phyloP scores from a whole-genome alignment of 2,888 invertebrate genomes.

The Augochlorella aurata region DNA sequence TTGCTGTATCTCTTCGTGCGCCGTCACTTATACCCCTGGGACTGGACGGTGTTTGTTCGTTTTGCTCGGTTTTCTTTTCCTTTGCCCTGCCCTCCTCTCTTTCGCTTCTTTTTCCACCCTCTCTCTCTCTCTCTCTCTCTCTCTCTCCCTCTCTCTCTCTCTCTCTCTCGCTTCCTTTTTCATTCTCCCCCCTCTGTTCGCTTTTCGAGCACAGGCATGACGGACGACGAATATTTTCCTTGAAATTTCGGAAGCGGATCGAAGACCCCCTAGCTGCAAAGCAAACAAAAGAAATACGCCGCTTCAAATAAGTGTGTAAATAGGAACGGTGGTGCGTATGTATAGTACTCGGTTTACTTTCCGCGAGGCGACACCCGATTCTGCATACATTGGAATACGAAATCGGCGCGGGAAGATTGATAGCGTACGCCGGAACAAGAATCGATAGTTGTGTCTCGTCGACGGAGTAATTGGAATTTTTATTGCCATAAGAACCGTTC shows the following conservation, averaged over 20 bases:
- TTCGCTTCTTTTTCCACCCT: neutral
- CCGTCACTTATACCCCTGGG: neutral
- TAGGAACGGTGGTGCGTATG: conserved; percentile 7
- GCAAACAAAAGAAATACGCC: conserved; percentile 24
- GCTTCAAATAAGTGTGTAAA: conserved; percentile 32
- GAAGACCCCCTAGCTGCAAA: neutral
- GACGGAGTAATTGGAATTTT: conserved; percentile 9
- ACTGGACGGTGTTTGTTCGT: neutral
- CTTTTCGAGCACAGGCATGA: neutral
- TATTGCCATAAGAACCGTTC: conserved; percentile 4
- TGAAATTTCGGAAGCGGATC: conserved; percentile 25
- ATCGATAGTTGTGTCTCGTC: neutral
- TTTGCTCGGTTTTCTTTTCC: neutral
- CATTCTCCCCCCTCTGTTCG: neutral
- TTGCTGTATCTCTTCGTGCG: neutral
- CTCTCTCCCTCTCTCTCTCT: too few relatives aligned
- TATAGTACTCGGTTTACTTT: conserved; percentile 35
- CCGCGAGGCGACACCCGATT: conserved; percentile 14
- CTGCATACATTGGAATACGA: conserved; percentile 7
- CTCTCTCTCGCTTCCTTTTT: neutral
- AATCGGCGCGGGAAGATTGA: conserved; percentile 23
- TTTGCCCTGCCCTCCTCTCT: too few relatives aligned
- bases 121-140: neutral
- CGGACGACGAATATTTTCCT: conserved; percentile 5
- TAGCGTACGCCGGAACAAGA: neutral